Evolutionary conservation across 2,797 vertebrate genomes (phyloP).

Genomic region (Cheracebus regulus): DNA sequence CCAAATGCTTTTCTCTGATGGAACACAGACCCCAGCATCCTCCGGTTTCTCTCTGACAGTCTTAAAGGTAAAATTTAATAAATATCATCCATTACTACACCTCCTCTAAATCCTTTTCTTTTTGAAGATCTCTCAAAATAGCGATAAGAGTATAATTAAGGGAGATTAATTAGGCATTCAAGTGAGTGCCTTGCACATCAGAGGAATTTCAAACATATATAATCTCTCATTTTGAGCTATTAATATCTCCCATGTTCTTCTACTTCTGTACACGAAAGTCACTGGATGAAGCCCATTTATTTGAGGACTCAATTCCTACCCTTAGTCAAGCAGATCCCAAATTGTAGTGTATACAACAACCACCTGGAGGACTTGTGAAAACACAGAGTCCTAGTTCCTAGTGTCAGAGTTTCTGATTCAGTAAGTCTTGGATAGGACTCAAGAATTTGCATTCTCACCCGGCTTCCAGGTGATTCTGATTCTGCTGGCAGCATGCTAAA

Average conservation of each 20-base stretch:
- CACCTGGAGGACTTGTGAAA: background rate
- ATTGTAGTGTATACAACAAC: fast-evolving
- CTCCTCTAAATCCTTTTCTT: background rate
- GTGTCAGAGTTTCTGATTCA: background rate
- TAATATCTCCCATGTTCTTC: background rate
- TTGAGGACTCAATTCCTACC: background rate
- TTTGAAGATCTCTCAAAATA: background rate
- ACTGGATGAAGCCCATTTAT: background rate
- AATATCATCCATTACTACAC: background rate
- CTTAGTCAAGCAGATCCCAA: background rate
- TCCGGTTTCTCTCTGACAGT: background rate
- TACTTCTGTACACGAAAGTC: background rate
- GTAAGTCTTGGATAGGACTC: background rate
- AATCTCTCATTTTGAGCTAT: background rate
- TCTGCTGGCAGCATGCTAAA: background rate
- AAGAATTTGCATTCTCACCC: background rate
- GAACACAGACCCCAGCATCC: background rate
- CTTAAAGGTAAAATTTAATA: background rate
- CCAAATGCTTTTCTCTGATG: background rate
- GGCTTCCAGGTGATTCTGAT: background rate
- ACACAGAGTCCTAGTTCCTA: background rate
- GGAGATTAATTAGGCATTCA: background rate
- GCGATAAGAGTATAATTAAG: background rate
- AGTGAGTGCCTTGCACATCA: background rate
- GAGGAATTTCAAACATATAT: background rate